A percentile compares a stretch with the other conserved stretches of the same genome.
phyloP scores from a whole-genome alignment of 1,140 invertebrate genomes.

The Hirudo medicinalis region DNA sequence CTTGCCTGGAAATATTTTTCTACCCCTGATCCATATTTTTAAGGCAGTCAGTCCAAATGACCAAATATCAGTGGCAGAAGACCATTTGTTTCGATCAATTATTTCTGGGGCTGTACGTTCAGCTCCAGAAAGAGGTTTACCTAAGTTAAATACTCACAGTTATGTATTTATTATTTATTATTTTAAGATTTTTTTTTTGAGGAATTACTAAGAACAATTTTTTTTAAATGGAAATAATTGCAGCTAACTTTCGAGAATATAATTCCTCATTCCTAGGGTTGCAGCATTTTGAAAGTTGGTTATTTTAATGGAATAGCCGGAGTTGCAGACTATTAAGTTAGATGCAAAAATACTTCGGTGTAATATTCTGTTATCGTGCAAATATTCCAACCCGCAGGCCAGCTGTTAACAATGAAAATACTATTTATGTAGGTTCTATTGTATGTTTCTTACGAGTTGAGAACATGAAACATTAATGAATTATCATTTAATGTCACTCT shows the following conservation, averaged over 20 bases:
- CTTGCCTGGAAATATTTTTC: conserved; percentile 6
- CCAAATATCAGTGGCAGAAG: not conserved
- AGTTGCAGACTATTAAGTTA: not conserved
- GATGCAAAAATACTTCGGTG: not conserved
- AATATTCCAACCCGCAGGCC: conserved; percentile 2
- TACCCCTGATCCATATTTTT: not conserved
- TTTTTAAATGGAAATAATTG: not conserved
- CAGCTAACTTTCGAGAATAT: no score
- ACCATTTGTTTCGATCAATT: not conserved
- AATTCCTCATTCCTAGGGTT: not conserved
- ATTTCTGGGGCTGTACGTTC: not conserved
- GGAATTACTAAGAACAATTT: not conserved
- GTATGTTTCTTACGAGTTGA: no score
- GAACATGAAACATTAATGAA: no score
- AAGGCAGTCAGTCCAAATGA: conserved; percentile 4
- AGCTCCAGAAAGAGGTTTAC: not conserved
- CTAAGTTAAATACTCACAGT: not conserved
- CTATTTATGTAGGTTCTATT: no score
- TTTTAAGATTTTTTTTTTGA: not conserved
- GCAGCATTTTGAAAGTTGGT: not conserved
- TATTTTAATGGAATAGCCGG: not conserved
- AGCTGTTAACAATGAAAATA: not conserved
- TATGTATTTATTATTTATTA: not conserved
- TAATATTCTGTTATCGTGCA: not conserved
- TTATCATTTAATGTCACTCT: no score